Evolutionary conservation across 2,888 invertebrate species (phyloP).

Genomic region (Drosophila anomelani): DNA sequence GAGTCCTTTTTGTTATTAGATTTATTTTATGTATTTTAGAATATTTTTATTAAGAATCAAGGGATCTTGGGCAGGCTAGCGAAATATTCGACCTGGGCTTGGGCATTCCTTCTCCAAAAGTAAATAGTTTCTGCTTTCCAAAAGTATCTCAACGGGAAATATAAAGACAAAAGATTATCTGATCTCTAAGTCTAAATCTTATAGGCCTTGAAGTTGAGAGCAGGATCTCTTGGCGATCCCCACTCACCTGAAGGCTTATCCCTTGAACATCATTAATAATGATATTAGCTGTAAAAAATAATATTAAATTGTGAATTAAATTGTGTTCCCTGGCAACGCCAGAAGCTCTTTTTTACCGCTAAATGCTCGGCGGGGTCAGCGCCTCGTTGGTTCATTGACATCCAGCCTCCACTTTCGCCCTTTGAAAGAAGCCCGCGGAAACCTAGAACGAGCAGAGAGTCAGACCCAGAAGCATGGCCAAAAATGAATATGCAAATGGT

Average conservation of each 20-base stretch:
- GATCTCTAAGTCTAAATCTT: background rate
- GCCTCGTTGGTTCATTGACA: slow-evolving; percentile 62
- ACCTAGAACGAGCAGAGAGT: background rate
- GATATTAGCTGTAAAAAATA: too few relatives aligned
- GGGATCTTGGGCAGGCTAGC: too few relatives aligned
- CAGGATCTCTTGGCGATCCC: too few relatives aligned
- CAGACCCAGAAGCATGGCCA: background rate
- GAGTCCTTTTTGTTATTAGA: too few relatives aligned
- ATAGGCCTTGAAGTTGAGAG: too few relatives aligned
- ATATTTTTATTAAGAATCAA: too few relatives aligned
- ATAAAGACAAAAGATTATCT: background rate
- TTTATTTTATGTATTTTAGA: too few relatives aligned
- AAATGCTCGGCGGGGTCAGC: slow-evolving; percentile 6
- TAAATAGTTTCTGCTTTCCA: background rate
- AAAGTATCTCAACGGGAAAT: background rate
- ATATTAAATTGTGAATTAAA: too few relatives aligned
- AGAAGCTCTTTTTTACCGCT: background rate
- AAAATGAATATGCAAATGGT: slow-evolving; percentile 69
- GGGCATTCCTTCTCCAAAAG: background rate
- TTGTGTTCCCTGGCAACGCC: background rate
- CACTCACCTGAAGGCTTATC: too few relatives aligned
- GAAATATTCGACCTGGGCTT: background rate
- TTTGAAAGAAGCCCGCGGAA: slow-evolving; percentile 28
- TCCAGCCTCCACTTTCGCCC: slow-evolving; percentile 67
- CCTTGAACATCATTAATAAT: too few relatives aligned